These are phyloP conservation scores for Zelleria hepariella DNA, from an alignment of 2,888 invertebrate species.

Conservation along the genomic window DNA sequence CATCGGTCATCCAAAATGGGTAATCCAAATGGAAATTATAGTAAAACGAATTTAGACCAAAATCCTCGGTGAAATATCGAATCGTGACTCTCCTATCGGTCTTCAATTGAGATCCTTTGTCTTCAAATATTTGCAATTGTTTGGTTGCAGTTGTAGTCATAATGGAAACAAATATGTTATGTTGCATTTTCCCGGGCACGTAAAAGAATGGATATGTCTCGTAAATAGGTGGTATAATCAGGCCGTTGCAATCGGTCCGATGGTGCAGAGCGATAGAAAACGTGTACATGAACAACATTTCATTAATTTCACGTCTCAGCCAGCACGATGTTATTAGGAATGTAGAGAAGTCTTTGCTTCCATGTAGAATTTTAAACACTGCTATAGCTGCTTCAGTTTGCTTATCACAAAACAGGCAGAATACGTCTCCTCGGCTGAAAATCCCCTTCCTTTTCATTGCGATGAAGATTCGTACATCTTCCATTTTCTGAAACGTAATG, in stretches of 20 bases:
- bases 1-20: slow-evolving; percentile 58
- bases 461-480: slow-evolving; percentile 51
- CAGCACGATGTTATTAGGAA: slow-evolving; percentile 68
- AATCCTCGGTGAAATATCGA: slow-evolving; percentile 63
- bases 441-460: slow-evolving; percentile 46
- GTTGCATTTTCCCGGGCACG: slow-evolving; percentile 48
- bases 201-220: slow-evolving; percentile 64
- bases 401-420: slow-evolving; percentile 54
- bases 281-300: slow-evolving; percentile 36
- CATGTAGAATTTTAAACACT: slow-evolving; percentile 62
- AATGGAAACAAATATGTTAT: neutral
- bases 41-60: slow-evolving; percentile 51
- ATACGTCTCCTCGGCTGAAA: slow-evolving; percentile 59
- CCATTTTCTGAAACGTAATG: slow-evolving; percentile 30
- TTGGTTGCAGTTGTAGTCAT: neutral
- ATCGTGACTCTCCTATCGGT: slow-evolving; percentile 22
- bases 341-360: slow-evolving; percentile 66
- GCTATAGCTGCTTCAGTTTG: slow-evolving; percentile 64
- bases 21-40: slow-evolving; percentile 41
- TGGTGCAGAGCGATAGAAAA: slow-evolving; percentile 31
- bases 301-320: slow-evolving; percentile 51
- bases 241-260: slow-evolving; percentile 21
- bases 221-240: slow-evolving; percentile 37
- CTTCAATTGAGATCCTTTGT: neutral
- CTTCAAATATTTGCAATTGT: neutral